These are phyloP conservation scores for Coregonus ussuriensis DNA, from an alignment of 2,797 vertebrate species.

Conservation along the genomic window DNA sequence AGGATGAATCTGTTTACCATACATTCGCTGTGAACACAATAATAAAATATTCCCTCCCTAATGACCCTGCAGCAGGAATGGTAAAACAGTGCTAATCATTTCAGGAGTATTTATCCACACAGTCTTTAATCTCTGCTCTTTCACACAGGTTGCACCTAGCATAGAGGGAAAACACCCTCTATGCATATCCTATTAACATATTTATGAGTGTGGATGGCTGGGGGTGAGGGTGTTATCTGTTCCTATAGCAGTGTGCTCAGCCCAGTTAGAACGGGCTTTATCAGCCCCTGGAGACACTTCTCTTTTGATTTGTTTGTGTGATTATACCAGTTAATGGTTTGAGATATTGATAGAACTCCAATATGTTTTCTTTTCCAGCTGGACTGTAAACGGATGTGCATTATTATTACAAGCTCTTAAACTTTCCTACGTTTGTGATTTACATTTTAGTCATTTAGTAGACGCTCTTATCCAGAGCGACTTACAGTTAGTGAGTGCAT, in stretches of 20 bases:
- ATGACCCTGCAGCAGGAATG: slow-evolving; percentile 27
- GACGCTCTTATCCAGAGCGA: no score
- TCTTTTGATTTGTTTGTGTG: no score
- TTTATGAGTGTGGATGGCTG: neutral
- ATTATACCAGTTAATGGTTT: no score
- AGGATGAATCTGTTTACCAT: slow-evolving; percentile 48
- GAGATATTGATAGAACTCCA: no score
- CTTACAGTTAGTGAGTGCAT: no score
- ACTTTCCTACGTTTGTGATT: no score
- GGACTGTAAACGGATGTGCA: no score
- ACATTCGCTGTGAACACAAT: slow-evolving; percentile 8
- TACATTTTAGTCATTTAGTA: no score
- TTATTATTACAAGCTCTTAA: no score
- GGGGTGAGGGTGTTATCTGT: neutral
- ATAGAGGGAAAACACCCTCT: neutral
- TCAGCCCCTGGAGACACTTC: no score
- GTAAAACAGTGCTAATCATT: neutral
- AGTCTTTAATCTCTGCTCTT: neutral
- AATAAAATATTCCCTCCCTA: neutral
- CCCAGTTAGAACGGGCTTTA: no score
- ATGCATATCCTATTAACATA: neutral
- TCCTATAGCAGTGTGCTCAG: neutral
- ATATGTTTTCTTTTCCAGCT: no score
- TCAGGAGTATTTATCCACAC: neutral
- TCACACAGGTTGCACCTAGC: neutral